A percentile compares a stretch with the other conserved stretches of the same genome.
Evolutionary conservation across 2,113 vertebrate genomes (phyloP).

Genomic region (Festucalex cinctus): DNA sequence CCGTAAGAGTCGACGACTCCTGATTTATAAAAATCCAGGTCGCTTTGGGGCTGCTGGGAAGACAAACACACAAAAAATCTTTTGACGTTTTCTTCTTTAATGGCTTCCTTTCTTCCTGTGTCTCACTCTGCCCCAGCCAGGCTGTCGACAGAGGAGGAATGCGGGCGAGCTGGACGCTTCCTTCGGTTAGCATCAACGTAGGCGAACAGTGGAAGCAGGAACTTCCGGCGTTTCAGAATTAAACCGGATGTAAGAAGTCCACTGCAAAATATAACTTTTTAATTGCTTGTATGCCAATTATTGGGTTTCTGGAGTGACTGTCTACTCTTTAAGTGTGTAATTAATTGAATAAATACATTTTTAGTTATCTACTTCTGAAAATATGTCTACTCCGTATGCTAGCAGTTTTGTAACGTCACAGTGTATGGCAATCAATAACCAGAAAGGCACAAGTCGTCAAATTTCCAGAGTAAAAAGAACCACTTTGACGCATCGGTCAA

Average conservation of each 20-base stretch:
- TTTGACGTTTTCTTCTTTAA: constrained; percentile 45
- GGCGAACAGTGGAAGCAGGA: fast-evolving
- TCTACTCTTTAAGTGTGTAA: no score
- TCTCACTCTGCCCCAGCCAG: constrained; percentile 57
- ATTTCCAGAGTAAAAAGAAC: no score
- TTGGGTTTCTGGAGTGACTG: no score
- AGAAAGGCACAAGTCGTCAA: no score
- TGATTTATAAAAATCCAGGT: constrained; percentile 57
- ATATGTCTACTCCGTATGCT: no score
- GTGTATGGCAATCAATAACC: no score
- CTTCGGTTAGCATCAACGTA: constrained; percentile 17
- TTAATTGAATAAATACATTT: no score
- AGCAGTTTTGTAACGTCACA: no score
- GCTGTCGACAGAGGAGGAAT: constrained; percentile 73
- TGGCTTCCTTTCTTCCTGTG: constrained; percentile 44
- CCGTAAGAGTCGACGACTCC: constrained; percentile 27
- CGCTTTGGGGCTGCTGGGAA: constrained; percentile 41
- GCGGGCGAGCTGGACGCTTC: constrained; percentile 63
- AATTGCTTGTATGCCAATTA: no score
- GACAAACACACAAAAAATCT: constrained; percentile 42
- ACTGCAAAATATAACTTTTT: no score
- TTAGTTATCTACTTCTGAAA: no score
- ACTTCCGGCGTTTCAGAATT: constrained; percentile 54
- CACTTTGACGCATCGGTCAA: no score
- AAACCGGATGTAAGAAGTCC: background rate